These are phyloP conservation scores for Muscicapa adusta DNA, from an alignment of 2,113 vertebrate species.

Conservation along the genomic window DNA sequence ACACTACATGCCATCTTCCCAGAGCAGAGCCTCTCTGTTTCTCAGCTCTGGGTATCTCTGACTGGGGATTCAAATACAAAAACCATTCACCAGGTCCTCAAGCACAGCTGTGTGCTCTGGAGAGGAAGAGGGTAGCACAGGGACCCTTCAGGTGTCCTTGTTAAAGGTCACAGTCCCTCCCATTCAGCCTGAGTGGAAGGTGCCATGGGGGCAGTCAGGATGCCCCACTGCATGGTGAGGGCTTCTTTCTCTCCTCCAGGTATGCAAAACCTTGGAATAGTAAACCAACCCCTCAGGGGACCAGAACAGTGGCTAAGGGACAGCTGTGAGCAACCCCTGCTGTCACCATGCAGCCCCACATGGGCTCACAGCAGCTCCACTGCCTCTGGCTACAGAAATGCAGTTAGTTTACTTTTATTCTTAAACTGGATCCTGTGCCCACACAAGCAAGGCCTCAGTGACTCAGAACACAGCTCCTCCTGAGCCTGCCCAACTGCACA, in stretches of 20 bases:
- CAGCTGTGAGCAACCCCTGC: background rate
- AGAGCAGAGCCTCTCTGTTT: background rate
- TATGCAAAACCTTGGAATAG: background rate
- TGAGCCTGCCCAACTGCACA: background rate
- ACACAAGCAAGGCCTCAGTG: background rate
- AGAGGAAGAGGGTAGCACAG: background rate
- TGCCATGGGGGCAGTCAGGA: background rate
- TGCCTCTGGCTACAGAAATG: background rate
- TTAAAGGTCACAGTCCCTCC: background rate
- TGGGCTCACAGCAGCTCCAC: background rate
- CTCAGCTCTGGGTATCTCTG: accelerated
- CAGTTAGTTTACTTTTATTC: background rate
- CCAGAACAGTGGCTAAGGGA: background rate
- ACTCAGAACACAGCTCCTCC: background rate
- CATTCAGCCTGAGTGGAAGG: background rate
- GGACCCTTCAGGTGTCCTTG: background rate
- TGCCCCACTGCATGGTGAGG: accelerated
- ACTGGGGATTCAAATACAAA: background rate
- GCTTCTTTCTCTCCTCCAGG: background rate
- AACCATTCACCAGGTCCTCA: background rate
- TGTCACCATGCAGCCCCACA: accelerated
- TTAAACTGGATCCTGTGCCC: background rate
- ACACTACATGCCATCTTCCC: background rate
- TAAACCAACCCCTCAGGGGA: background rate
- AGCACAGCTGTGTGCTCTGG: accelerated